Evolutionary conservation across 2,797 vertebrate species (phyloP).

Genomic region (Characodon lateralis): DNA sequence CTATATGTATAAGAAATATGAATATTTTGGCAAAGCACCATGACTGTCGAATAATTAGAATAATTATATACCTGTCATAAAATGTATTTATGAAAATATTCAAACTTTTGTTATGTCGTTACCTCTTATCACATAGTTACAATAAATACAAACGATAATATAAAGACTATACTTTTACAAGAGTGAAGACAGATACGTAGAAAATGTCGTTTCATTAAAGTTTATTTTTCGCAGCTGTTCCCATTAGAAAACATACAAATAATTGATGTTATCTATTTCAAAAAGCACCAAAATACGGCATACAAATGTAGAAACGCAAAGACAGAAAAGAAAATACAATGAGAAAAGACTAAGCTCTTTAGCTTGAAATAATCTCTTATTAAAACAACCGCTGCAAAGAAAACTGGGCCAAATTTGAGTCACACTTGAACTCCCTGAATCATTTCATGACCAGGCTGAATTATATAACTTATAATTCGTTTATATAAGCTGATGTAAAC

Average conservation of each 20-base stretch:
- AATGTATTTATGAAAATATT: neutral
- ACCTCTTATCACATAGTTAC: neutral
- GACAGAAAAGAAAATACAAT: slow-evolving; percentile 19
- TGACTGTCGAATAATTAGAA: too few species aligned
- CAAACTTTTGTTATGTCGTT: neutral
- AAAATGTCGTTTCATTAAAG: neutral
- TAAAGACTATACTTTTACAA: neutral
- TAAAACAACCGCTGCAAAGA: neutral
- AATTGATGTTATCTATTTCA: slow-evolving; percentile 11
- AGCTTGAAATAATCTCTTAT: neutral
- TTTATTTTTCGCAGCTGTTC: slow-evolving; percentile 3
- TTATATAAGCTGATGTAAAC: slow-evolving; percentile 25
- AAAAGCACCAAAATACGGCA: slow-evolving; percentile 28
- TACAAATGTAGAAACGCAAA: slow-evolving; percentile 1
- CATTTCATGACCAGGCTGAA: neutral
- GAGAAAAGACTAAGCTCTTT: slow-evolving; percentile 10
- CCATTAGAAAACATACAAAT: slow-evolving; percentile 33
- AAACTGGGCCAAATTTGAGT: slow-evolving; percentile 6
- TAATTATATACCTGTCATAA: too few species aligned
- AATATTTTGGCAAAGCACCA: too few species aligned
- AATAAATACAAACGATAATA: neutral
- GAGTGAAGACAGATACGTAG: neutral
- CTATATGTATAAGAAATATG: too few species aligned
- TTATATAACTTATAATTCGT: slow-evolving; percentile 17
- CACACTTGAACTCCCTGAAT: slow-evolving; percentile 5